These are phyloP conservation scores for Drosophila kurseongensis DNA, from an alignment of 1,140 invertebrate species.

Conservation along the genomic window DNA sequence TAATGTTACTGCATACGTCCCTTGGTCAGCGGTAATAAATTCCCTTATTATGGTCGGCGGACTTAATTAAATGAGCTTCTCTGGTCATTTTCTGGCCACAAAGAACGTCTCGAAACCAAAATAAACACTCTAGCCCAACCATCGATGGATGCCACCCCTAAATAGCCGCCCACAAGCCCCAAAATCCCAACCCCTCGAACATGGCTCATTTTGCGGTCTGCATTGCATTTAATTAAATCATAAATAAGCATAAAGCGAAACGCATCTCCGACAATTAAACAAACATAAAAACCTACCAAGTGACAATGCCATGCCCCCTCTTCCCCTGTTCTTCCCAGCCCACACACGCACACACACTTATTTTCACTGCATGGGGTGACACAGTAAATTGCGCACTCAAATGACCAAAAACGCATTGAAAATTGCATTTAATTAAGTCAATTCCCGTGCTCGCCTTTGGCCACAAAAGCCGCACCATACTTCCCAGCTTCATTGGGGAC, in stretches of 20 bases:
- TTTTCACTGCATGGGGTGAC: constrained; percentile 26
- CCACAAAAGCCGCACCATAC: constrained; percentile 45
- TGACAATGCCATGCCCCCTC: constrained; percentile 54
- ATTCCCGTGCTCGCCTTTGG: constrained; percentile 39
- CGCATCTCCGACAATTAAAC: constrained; percentile 77
- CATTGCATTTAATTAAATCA: constrained; percentile 80
- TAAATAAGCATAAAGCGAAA: constrained; percentile 81
- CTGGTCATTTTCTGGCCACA: constrained; percentile 42
- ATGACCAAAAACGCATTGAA: constrained; percentile 72
- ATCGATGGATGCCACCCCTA: constrained; percentile 50
- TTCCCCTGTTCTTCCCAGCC: neutral
- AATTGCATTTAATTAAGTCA: constrained; percentile 82
- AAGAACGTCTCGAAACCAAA: constrained; percentile 73
- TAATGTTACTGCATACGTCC: neutral
- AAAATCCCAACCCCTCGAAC: neutral
- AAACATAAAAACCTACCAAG: constrained; percentile 74
- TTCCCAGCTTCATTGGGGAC: constrained; percentile 21
- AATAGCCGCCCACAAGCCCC: constrained; percentile 10
- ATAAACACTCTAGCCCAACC: constrained; percentile 57
- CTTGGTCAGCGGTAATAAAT: constrained; percentile 13
- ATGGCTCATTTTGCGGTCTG: constrained; percentile 66
- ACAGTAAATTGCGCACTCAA: constrained; percentile 74
- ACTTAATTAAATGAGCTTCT: constrained; percentile 65
- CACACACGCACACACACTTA: constrained; percentile 2
- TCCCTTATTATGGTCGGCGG: constrained; percentile 41